phyloP scores from a whole-genome alignment of 2,113 vertebrate species.

The Scartelaos histophorus region DNA sequence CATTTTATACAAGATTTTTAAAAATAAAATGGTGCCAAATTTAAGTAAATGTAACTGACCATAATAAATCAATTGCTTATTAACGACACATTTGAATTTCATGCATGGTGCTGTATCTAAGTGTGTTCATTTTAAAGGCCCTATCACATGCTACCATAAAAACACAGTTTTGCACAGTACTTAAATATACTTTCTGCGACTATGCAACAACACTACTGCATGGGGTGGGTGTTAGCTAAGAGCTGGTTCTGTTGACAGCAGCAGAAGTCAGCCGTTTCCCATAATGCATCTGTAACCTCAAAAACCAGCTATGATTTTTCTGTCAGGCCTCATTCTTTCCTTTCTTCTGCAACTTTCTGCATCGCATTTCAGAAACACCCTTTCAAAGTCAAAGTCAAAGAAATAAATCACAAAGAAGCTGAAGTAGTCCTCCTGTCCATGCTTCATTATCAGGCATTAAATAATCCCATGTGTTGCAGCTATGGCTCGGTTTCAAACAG shows the following conservation, averaged over 20 bases:
- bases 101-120: background rate
- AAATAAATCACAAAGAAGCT: background rate
- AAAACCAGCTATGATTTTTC: slow-evolving; percentile 50
- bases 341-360: slow-evolving; percentile 42
- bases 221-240: slow-evolving; percentile 12
- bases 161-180: slow-evolving; percentile 17
- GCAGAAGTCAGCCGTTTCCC: slow-evolving; percentile 54
- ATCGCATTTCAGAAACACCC: slow-evolving; percentile 33
- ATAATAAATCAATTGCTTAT: background rate
- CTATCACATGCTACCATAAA: slow-evolving; percentile 4
- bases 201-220: slow-evolving; percentile 43
- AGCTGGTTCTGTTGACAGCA: slow-evolving; percentile 41
- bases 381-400: background rate
- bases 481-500: slow-evolving; percentile 85
- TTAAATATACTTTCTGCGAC: slow-evolving; percentile 18
- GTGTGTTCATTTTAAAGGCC: slow-evolving; percentile 2
- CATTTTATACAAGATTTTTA: too few relatives aligned
- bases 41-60: background rate
- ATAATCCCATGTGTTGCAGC: slow-evolving; percentile 74
- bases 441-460: slow-evolving; percentile 21
- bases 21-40: background rate
- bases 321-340: slow-evolving; percentile 48
- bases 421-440: background rate
- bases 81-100: background rate
- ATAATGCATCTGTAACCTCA: slow-evolving; percentile 71